Evolutionary conservation across 2,797 vertebrate genomes (phyloP), one percentile per base, ranked within the genome.

Genomic region (Apogon talboti): DNA sequence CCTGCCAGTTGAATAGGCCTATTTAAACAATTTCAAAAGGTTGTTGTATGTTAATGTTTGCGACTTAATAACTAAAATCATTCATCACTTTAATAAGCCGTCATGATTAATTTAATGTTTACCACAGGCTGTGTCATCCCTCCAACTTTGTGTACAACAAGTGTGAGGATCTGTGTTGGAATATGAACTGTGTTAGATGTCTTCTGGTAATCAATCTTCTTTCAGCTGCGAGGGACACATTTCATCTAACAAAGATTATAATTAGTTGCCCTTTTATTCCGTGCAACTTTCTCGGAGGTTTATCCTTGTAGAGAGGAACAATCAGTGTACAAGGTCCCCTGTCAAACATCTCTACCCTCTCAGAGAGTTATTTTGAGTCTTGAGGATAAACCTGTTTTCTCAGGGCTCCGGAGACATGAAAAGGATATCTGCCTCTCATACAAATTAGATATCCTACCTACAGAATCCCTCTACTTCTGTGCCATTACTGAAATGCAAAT

Each of bases 301-400:
- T 81, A 84, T 87, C 83, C 77, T 85, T 74, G 73, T 78, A 71
- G 75, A 84, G 81, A 75, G 57, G 71, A 89, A 85, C 81, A 87
- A 87, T 88, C 69, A 71, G 49, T 18, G n/a, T 50, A 71, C 84
- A 82, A 78, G 80, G 69, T 84, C 83, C 70, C 79, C 73, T 83
- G 82, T 88, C 78, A 85, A 88, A 72, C 69, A 71, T 71, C 63
- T 78, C 71, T 33, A 70, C 57, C 73, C 73, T 83, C 74, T 70
- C 50, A 38, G 49, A 66, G 76, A 85, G 76, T 82, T 91, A 82
- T 88, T 88, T 79, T 84, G 54, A 86, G 81, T 78, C 75, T 74
- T 60, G 71, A 81, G 81, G 65, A 82, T 83, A 89, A 86, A 86
- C 73, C 72, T 76, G 76, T 63, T 43, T 66, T 65, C 64, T 38